A percentile compares a stretch with the other conserved stretches of the same genome.
These are phyloP conservation scores for Cephalopachus bancanus DNA, from an alignment of 2,797 vertebrate genomes.

Conservation along the genomic window DNA sequence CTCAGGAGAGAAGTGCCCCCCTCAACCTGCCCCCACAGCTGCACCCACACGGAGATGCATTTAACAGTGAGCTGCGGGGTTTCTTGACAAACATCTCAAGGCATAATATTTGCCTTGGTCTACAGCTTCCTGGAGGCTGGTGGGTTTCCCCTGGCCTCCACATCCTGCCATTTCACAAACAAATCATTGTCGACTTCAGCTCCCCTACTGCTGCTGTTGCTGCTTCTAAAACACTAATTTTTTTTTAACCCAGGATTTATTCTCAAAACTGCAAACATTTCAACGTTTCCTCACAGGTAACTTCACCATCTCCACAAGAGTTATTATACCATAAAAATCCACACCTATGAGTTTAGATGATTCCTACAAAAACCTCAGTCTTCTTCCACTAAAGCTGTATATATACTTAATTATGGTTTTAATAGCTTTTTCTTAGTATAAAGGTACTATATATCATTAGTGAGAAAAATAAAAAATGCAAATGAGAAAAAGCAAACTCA, in stretches of 20 bases:
- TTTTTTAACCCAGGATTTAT: conserved; percentile 1
- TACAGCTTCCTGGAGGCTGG: neutral
- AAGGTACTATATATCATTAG: neutral
- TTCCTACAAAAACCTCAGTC: neutral
- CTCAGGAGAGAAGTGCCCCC: neutral
- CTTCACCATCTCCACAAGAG: neutral
- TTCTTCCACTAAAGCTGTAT: neutral
- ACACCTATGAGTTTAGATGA: neutral
- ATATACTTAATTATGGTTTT: neutral
- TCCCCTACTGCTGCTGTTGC: neutral
- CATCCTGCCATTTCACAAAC: neutral
- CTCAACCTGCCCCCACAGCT: neutral
- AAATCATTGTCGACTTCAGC: neutral
- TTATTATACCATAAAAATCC: neutral
- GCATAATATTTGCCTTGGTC: neutral
- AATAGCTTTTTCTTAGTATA: neutral
- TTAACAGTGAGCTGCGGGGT: neutral
- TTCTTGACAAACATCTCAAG: neutral
- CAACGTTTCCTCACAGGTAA: conserved; percentile 11
- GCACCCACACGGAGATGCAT: neutral
- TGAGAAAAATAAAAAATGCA: conserved; percentile 13
- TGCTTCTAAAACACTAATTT: neutral
- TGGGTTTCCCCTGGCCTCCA: neutral
- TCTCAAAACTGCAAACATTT: conserved; percentile 38
- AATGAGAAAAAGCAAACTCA: neutral